Conservation (phyloP, 2,113 vertebrate genomes). For the Urocynchramus pylzowi region DNA sequence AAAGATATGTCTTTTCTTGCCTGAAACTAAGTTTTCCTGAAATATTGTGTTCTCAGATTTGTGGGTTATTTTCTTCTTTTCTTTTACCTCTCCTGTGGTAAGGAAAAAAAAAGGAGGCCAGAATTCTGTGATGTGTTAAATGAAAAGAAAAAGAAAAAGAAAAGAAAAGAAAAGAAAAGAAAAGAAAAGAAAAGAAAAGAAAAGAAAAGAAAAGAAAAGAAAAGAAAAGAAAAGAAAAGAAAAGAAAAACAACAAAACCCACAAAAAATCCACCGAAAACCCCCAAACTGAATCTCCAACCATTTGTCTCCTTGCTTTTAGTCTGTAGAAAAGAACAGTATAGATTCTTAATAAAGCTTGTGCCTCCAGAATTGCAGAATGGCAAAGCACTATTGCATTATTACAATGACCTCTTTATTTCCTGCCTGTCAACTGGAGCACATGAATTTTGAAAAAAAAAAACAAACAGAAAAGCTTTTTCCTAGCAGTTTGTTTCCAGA, state of each 20-base stretch:
- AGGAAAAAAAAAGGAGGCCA: not conserved
- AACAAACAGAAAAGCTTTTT: not conserved
- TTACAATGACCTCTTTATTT: not conserved
- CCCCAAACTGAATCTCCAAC: accelerated
- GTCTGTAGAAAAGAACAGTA: accelerated
- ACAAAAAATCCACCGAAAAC: no score
- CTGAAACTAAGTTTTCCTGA: not conserved
- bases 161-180: no score
- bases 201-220: not conserved
- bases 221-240: no score
- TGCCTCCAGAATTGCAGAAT: not conserved
- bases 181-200: not conserved
- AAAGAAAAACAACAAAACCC: not conserved
- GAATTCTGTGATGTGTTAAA: not conserved
- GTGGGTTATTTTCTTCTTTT: not conserved
- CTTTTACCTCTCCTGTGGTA: not conserved
- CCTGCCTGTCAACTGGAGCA: not conserved
- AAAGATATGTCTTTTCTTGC: accelerated
- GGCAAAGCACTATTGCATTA: not conserved
- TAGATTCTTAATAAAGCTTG: not conserved
- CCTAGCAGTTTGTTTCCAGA: not conserved
- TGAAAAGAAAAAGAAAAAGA: no score
- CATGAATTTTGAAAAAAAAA: not conserved
- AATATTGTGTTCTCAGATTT: not conserved
- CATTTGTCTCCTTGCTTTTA: not conserved